A percentile compares a stretch with the other conserved stretches of the same genome.
Evolutionary conservation across 2,113 vertebrate genomes (phyloP).

Genomic region (Monopterus albus): DNA sequence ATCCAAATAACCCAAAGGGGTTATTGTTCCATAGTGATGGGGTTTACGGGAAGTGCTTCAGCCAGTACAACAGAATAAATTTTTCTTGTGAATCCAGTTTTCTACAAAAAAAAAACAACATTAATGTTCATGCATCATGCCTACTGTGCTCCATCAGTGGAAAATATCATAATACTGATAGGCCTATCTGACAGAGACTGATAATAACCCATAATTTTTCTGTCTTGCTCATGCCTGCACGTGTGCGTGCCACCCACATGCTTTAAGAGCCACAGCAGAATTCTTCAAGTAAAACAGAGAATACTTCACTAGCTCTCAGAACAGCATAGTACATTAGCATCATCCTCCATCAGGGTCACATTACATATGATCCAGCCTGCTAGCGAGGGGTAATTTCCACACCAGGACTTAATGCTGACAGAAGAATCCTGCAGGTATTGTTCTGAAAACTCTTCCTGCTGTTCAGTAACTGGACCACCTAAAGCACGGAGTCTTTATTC

Average conservation of each 20-base stretch:
- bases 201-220: slow-evolving; percentile 23
- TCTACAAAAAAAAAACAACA: too few species aligned
- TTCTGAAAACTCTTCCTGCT: slow-evolving; percentile 11
- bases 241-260: slow-evolving; percentile 24
- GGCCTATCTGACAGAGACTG: slow-evolving; percentile 3
- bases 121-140: too few species aligned
- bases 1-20: too few species aligned
- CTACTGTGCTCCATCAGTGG: too few species aligned
- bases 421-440: slow-evolving; percentile 32
- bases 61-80: too few species aligned
- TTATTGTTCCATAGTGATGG: too few species aligned
- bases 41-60: too few species aligned
- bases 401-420: slow-evolving; percentile 31
- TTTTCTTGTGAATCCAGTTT: too few species aligned
- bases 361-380: slow-evolving; percentile 44
- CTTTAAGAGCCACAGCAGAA: slow-evolving; percentile 8
- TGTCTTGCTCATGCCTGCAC: neutral
- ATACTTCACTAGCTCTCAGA: slow-evolving; percentile 48
- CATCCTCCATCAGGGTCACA: slow-evolving; percentile 67
- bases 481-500: slow-evolving; percentile 31
- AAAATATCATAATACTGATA: too few species aligned
- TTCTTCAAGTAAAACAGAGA: slow-evolving; percentile 22
- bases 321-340: slow-evolving; percentile 67
- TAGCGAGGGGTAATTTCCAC: slow-evolving; percentile 25
- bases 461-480: slow-evolving; percentile 41